Evolutionary conservation across 1,140 invertebrate species (phyloP), one percentile per base, ranked within the genome.

Genomic region (Samia ricini): DNA sequence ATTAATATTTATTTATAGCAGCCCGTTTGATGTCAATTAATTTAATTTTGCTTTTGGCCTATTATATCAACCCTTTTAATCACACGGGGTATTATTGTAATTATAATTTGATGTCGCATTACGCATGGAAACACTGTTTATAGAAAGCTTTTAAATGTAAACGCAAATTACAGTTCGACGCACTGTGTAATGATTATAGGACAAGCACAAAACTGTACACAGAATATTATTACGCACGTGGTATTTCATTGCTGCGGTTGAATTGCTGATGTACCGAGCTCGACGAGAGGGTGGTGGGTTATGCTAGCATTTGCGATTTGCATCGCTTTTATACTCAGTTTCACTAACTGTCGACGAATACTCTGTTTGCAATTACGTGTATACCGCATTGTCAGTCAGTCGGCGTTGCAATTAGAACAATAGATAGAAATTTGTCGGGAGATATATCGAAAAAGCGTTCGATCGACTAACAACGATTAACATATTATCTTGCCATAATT

Each of bases 251-350:
- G 74, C 58, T 67, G 76, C 66, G 51, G 64, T 61, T 63, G 71
- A 60, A 59, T 63, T 58, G 61, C 61, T 66, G 56, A 74, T 67
- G 75, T 70, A 67, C 75, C 60, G 61, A 56, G 72, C 74, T 80
- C 71, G 67, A 69, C 75, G 76, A 69, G 74, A 85, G 81, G 77
- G 78, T 86, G 70, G 81, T 79, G 63, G 77, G 74, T 87, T 84
- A 85, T 89, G 87, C 79, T 61, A 69, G 77, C 74, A 76, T 68
- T 78, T 77, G 77, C 71, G 77, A 89, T 87, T 88, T 88, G 79
- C 87, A 89, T 87, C 82, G 85, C 79, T 87, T 89, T 78, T 89
- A 89, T 89, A 89, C 77, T 74, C 76, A 66, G 77, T 89, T 89
- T 89, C 85, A 77, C 85, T 83, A 76, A 54, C 60, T 12, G 60